phyloP scores from a whole-genome alignment of 2,888 invertebrate species.

The Xestia xanthographa region DNA sequence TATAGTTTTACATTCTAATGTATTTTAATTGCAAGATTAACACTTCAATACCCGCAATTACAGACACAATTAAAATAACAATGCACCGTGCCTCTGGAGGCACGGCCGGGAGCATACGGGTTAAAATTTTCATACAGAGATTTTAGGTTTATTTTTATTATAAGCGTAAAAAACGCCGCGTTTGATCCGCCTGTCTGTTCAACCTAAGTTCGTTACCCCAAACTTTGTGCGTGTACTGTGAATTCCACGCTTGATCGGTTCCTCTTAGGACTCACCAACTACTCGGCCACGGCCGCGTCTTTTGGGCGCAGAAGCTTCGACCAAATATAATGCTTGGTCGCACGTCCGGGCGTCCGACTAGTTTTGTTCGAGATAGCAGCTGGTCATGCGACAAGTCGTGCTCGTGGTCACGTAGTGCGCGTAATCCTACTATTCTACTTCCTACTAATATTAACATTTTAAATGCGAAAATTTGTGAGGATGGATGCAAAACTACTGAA shows the following conservation, averaged over 20 bases:
- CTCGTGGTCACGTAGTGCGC: background rate
- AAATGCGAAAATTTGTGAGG: too few species aligned
- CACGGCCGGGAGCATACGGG: too few species aligned
- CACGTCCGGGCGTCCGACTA: background rate
- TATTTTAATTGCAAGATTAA: conserved; percentile 3
- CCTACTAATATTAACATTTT: too few species aligned
- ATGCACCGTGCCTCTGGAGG: too few species aligned
- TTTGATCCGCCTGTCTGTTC: conserved; percentile 46
- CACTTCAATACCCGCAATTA: too few species aligned
- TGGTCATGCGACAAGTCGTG: background rate
- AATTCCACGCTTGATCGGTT: conserved; percentile 50
- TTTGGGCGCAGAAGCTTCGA: background rate
- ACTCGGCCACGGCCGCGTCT: background rate
- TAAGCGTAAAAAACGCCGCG: conserved; percentile 13
- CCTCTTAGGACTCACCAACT: background rate
- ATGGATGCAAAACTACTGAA: too few species aligned
- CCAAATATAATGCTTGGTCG: background rate
- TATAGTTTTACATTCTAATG: background rate
- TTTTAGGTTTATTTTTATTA: background rate
- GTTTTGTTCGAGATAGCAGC: background rate
- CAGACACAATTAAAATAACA: too few species aligned
- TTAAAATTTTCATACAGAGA: background rate
- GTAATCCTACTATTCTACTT: background rate
- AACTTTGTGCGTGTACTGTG: conserved; percentile 48
- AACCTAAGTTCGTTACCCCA: conserved; percentile 55